These are phyloP conservation scores for Chymomyza fuscimana DNA, from an alignment of 2,888 invertebrate genomes.

Conservation along the genomic window DNA sequence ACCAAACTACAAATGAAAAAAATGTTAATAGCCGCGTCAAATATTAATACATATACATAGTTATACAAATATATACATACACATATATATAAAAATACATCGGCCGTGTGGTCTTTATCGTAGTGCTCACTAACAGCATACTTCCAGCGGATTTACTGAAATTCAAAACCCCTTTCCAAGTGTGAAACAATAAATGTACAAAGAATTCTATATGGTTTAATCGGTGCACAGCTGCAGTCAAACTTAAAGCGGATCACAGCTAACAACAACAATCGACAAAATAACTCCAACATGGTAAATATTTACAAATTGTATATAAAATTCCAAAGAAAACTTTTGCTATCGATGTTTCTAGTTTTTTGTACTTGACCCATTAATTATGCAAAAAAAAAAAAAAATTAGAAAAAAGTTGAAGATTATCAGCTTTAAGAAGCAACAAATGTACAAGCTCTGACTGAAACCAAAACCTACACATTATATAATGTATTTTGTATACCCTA, in stretches of 20 bases:
- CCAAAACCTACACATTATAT: neutral
- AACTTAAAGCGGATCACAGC: neutral
- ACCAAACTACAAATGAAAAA: slow-evolving; percentile 38
- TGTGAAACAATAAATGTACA: slow-evolving; percentile 9
- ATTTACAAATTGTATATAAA: slow-evolving; percentile 18
- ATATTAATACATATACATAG: slow-evolving; percentile 1
- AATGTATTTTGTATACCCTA: neutral
- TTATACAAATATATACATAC: slow-evolving; percentile 5
- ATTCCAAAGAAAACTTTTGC: neutral
- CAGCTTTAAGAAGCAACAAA: slow-evolving; percentile 3
- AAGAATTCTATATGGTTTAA: neutral
- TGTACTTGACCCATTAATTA: slow-evolving; percentile 68
- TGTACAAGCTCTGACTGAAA: neutral
- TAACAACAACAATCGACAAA: neutral
- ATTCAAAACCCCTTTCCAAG: slow-evolving; percentile 10
- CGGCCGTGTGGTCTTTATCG: neutral
- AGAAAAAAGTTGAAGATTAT: slow-evolving; percentile 25
- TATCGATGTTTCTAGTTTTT: slow-evolving; percentile 1
- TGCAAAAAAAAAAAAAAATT: slow-evolving; percentile 24
- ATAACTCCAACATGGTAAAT: neutral
- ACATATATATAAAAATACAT: neutral
- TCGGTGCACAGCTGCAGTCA: neutral
- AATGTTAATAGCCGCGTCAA: slow-evolving; percentile 33
- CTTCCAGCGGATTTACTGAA: slow-evolving; percentile 15
- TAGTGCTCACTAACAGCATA: neutral